Percentiles rank a stretch among this genome's conserved stretches.
phyloP scores from a whole-genome alignment of 2,888 invertebrate genomes.

The Dicyrtoma fusca region DNA sequence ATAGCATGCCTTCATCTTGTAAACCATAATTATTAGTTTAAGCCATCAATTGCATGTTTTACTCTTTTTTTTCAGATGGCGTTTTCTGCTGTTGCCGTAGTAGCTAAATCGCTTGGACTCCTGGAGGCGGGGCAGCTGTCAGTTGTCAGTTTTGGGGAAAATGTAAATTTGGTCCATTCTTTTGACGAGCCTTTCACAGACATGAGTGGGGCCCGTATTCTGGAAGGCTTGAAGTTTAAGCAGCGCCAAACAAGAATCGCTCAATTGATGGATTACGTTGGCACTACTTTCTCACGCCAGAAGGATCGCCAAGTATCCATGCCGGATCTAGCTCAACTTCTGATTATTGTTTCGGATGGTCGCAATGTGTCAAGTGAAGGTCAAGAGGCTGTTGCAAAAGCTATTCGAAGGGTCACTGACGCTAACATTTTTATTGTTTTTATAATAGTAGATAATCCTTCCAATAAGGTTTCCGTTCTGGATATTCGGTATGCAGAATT shows the following conservation, averaged over 20 bases:
- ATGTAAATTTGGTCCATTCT: slow-evolving; percentile 81
- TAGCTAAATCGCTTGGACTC: slow-evolving; percentile 82
- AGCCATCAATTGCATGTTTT: slow-evolving; percentile 8
- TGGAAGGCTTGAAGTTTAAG: slow-evolving; percentile 81
- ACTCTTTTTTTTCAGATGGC: slow-evolving; percentile 71
- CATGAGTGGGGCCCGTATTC: slow-evolving; percentile 73
- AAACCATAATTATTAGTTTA: too few species aligned
- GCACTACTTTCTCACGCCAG: slow-evolving; percentile 66
- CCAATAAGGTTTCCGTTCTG: slow-evolving; percentile 87
- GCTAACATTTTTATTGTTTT: slow-evolving; percentile 91
- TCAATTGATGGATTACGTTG: slow-evolving; percentile 77
- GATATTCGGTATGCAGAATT: slow-evolving; percentile 83
- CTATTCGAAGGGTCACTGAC: slow-evolving; percentile 78
- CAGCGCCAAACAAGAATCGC: slow-evolving; percentile 88
- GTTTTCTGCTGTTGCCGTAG: slow-evolving; percentile 90
- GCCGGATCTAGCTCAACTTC: slow-evolving; percentile 73
- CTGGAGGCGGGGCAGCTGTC: slow-evolving; percentile 92
- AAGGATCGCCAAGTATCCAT: slow-evolving; percentile 29
- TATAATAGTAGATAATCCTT: slow-evolving; percentile 91
- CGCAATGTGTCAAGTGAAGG: slow-evolving; percentile 85
- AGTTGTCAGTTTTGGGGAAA: slow-evolving; percentile 88
- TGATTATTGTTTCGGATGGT: slow-evolving; percentile 94
- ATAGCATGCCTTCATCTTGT: too few species aligned
- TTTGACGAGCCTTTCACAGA: slow-evolving; percentile 85
- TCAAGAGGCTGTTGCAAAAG: slow-evolving; percentile 72